Evolutionary conservation across 2,888 invertebrate species (phyloP).

Genomic region (Eulithis prunata): DNA sequence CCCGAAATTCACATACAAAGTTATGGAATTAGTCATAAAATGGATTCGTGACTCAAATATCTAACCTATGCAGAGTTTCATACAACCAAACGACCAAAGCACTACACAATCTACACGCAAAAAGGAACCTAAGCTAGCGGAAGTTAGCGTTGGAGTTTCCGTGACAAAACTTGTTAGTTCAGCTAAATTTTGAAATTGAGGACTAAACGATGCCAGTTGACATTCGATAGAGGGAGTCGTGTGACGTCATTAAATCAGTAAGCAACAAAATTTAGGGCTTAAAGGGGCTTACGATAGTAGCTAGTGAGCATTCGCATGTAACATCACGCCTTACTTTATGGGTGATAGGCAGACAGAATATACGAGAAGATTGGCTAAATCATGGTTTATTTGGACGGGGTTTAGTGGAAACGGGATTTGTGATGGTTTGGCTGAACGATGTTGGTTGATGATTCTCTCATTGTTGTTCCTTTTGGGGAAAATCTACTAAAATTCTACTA

Average conservation of each 20-base stretch:
- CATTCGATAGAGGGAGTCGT: slow-evolving; percentile 81
- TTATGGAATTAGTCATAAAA: slow-evolving; percentile 85
- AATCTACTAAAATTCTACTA: background rate
- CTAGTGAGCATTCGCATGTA: slow-evolving; percentile 48
- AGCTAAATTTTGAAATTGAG: slow-evolving; percentile 35
- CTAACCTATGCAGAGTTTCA: slow-evolving; percentile 72
- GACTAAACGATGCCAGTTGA: slow-evolving; percentile 74
- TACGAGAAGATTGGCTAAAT: slow-evolving; percentile 35
- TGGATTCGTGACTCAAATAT: slow-evolving; percentile 84
- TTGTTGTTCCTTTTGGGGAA: background rate
- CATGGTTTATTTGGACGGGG: slow-evolving; percentile 28
- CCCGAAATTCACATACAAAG: slow-evolving; percentile 83
- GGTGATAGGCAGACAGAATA: slow-evolving; percentile 39
- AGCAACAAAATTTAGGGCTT: slow-evolving; percentile 77
- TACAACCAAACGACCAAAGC: slow-evolving; percentile 40
- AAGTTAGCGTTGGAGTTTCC: slow-evolving; percentile 25
- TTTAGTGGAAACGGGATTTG: slow-evolving; percentile 10
- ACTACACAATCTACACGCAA: slow-evolving; percentile 16
- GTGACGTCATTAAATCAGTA: slow-evolving; percentile 84
- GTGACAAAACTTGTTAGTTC: slow-evolving; percentile 26
- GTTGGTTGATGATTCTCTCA: background rate
- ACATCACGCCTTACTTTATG: slow-evolving; percentile 48
- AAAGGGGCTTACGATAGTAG: slow-evolving; percentile 65
- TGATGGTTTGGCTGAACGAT: slow-evolving; percentile 8
- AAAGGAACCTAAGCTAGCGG: background rate